Base-by-base conservation (phyloP, 1,140 invertebrate genomes). In the Drosophila pallidifrons region DNA sequence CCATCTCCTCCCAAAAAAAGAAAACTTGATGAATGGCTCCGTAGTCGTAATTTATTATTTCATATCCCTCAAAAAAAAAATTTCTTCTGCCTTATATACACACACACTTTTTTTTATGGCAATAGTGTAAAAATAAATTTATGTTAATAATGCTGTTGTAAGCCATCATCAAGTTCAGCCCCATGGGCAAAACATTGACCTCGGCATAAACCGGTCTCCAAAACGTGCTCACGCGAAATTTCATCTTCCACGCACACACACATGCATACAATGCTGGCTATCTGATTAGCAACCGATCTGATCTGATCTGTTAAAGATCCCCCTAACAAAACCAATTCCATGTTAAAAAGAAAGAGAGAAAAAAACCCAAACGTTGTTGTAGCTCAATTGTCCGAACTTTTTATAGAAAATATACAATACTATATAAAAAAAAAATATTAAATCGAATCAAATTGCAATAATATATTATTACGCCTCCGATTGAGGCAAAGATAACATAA, bases 191-290 rank as follows among this genome's bases (percentile, higher is more conserved):
- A 85, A 43, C 85, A 57, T 89, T 89, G 85, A 89, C 85, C 85
- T 75, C 78, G 57, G 66, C 76, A 15, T 76, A 89, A 89, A 89
- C 85, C 85, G 85, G 85, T 89, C 80, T 89, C 80, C 59, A 71
- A 82, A 90, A 90, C 85, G 81, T 89, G 77, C 77, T 78, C 32
- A 57, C 65, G 46, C 68, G 58, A 16, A 59, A 54, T 66, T 80
- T 76, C 55, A 30, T 45, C 59, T 63, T 60, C 74, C 47, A 38
- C 47, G 11, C 35, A 35, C 32, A 7, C 32, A 10, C 35, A 38
- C 8, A 32, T 8, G 7, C 46, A 35, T 38, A 58, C 38, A 59
- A 25, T 45, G 49, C 63, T 43, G 51, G 38, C 51, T 25, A 35
- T 32, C 38, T 16, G 28, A 11, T 5, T 65, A 64, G 66, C 54